Evolutionary conservation across 2,888 invertebrate species (phyloP), one percentile per base, ranked within the genome.

Genomic region (Tetheella fluctuosa): DNA sequence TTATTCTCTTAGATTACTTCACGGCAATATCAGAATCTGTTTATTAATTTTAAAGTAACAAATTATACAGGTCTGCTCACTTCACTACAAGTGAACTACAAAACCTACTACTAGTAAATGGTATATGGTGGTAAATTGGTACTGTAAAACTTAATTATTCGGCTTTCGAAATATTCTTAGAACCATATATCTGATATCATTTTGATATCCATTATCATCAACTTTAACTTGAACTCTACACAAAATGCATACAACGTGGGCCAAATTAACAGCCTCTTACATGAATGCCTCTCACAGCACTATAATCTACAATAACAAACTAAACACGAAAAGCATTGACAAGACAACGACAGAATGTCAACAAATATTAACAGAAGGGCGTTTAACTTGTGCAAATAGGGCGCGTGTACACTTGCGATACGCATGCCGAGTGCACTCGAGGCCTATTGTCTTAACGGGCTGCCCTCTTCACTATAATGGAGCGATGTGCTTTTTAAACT

Each of bases 371-470:
- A 28, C 60, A 65, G 66, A 48, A 48, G 71, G 73, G 54, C 70
- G 58, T 61, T 62, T 68, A 59, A 58, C 48, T 63, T 64, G 69
- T 66, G 65, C 74, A 76, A 77, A 76, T 70, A 73, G 60, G 57
- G 65, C 58, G 64, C 56, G 60, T 57, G 59, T 20, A 48, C n/a
- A 42, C 48, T 48, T 48, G 48, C 48, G 48, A 48, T 48, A 48
- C 48, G 48, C 48, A 48, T 30, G 54, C 28, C 28, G 20, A 28
- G 54, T 30, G 54, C 28, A 54, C 37, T 53, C 62, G 74, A 74
- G 69, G 70, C 62, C 57, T 71, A 74, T 81, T 80, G 80, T 81
- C 78, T 80, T 77, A 75, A 64, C 55, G 65, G 66, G 68, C 70
- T 68, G 73, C 70, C 57, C 54, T 23, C 30, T 28, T 54, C n/a